These are phyloP conservation scores for Karalla daura DNA, from an alignment of 2,797 vertebrate genomes.

Conservation along the genomic window DNA sequence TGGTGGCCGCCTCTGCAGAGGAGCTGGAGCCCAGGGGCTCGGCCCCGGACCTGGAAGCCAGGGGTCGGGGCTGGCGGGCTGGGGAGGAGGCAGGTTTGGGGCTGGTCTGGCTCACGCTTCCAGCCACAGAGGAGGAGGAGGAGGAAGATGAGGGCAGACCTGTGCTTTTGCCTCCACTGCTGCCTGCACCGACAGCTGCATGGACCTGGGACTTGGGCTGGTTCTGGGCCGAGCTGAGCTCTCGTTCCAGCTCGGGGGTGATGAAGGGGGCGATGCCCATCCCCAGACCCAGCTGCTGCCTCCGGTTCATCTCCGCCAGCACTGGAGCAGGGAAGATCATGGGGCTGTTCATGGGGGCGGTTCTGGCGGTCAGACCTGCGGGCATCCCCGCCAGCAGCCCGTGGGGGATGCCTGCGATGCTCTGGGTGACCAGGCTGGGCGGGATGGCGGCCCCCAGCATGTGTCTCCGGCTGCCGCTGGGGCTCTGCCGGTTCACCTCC, in stretches of 20 bases:
- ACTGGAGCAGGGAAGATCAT: constrained; percentile 85
- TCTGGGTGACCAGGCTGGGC: constrained; percentile 84
- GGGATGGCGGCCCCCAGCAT: constrained; percentile 86
- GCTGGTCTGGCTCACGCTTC: constrained; percentile 77
- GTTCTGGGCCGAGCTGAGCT: constrained; percentile 80
- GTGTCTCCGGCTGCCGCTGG: constrained; percentile 82
- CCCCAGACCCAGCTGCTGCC: constrained; percentile 80
- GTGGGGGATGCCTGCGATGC: constrained; percentile 81
- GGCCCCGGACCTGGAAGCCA: constrained; percentile 64
- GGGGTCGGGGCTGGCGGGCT: constrained; percentile 74
- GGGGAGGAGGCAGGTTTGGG: constrained; percentile 80
- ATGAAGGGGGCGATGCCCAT: constrained; percentile 82
- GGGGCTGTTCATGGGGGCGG: constrained; percentile 71
- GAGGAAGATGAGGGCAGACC: constrained; percentile 68
- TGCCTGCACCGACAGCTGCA: constrained; percentile 42
- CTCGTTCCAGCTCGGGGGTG: constrained; percentile 86
- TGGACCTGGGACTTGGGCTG: constrained; percentile 69
- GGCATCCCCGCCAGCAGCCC: constrained; percentile 85
- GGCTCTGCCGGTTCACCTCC: constrained; percentile 85
- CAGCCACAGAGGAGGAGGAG: constrained; percentile 68
- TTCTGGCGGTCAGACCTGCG: constrained; percentile 80
- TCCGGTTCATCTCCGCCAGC: constrained; percentile 85
- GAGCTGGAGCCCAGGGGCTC: constrained; percentile 74
- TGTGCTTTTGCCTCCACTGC: constrained; percentile 56
- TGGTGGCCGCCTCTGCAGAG: constrained; percentile 73